Conservation (phyloP, 2,113 vertebrate genomes). For the Tachysurus fulvidraco region DNA sequence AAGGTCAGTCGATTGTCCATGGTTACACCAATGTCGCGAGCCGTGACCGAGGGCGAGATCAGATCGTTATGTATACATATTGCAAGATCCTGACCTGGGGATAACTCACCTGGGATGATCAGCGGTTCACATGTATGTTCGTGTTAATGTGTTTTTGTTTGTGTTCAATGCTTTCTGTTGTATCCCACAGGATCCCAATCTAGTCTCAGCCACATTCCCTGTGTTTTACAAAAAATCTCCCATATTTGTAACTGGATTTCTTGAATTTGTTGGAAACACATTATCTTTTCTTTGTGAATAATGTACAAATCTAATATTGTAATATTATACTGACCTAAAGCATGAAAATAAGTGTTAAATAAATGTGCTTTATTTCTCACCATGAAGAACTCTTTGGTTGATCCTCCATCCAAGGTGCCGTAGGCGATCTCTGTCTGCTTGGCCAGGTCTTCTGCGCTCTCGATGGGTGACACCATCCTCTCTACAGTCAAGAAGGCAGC, state of each 20-base stretch:
- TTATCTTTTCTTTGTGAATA: too few relatives aligned
- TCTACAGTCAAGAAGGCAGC: constrained; percentile 98
- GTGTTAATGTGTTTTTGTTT: background rate
- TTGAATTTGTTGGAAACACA: background rate
- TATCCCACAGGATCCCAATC: too few relatives aligned
- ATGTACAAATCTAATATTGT: too few relatives aligned
- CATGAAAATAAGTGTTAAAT: background rate
- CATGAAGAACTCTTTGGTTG: constrained; percentile 97
- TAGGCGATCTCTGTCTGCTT: constrained; percentile 92
- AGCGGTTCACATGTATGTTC: background rate
- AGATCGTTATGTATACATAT: too few relatives aligned
- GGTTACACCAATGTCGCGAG: too few relatives aligned
- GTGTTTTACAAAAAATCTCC: background rate
- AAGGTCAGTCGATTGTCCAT: too few relatives aligned
- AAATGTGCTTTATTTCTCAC: constrained; percentile 64
- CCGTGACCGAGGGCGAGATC: too few relatives aligned
- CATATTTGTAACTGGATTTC: background rate
- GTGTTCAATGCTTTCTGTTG: background rate
- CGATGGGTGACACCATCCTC: constrained; percentile 93
- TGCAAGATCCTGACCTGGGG: too few relatives aligned
- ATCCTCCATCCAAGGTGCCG: constrained; percentile 91
- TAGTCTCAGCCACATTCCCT: background rate
- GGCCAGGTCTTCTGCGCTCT: constrained; percentile 88
- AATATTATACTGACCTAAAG: background rate
- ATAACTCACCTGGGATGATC: too few relatives aligned